A percentile compares a stretch with the other conserved stretches of the same genome.
phyloP scores from a whole-genome alignment of 2,797 vertebrate species.

The Echeneis naucrates region DNA sequence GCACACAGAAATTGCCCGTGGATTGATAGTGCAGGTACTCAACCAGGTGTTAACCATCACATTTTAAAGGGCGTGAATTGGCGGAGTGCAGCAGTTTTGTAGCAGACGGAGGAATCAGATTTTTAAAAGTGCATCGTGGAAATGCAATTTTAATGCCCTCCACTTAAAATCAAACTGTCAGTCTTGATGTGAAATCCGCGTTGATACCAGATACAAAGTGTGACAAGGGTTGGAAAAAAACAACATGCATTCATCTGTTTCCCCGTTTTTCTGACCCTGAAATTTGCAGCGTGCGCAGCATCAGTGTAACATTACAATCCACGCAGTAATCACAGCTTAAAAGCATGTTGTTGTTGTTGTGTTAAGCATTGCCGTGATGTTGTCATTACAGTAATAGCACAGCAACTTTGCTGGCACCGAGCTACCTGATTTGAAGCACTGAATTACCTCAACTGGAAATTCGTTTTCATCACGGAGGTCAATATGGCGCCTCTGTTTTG shows the following conservation, averaged over 20 bases:
- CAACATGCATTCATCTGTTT: not conserved
- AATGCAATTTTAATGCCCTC: constrained; percentile 35
- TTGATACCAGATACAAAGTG: not conserved
- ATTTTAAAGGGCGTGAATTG: constrained; percentile 1
- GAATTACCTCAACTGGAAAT: constrained; percentile 39
- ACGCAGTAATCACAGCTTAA: constrained; percentile 56
- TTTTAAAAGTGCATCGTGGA: constrained; percentile 3
- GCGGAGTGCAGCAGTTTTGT: not conserved
- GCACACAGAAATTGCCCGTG: not conserved
- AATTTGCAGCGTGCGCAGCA: constrained; percentile 20
- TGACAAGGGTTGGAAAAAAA: not conserved
- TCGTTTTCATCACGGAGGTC: constrained; percentile 25
- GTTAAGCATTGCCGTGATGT: constrained; percentile 43
- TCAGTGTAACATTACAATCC: constrained; percentile 41
- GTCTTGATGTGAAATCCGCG: not conserved
- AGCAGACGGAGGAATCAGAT: not conserved
- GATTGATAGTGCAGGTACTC: not conserved
- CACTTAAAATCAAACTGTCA: constrained; percentile 12
- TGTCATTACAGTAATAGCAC: constrained; percentile 62
- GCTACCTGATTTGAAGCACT: constrained; percentile 36
- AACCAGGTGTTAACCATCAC: constrained; percentile 9
- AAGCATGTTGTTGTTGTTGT: constrained; percentile 35
- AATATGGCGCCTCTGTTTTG: not conserved
- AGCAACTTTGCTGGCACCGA: constrained; percentile 45
- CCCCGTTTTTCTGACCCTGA: constrained; percentile 29